Percentiles rank a stretch among this genome's conserved stretches.
Conservation (phyloP, 37 sponge, comb jelly and placozoan species). For the Beroe ovata region DNA sequence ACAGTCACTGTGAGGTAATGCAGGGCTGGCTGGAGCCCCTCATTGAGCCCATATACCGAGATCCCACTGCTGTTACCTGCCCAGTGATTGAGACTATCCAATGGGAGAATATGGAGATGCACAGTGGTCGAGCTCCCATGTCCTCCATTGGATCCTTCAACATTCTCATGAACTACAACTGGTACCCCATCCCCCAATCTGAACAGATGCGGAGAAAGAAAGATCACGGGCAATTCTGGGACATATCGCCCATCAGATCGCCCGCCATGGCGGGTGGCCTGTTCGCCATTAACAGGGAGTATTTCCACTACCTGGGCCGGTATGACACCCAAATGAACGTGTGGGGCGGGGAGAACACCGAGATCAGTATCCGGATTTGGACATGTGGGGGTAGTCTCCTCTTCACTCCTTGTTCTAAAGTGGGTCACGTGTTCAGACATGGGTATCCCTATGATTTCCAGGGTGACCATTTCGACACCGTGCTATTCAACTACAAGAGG, state of each 20-base stretch:
- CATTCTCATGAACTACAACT: constrained; percentile 42
- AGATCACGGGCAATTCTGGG: constrained; percentile 23
- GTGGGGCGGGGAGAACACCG: constrained; percentile 64
- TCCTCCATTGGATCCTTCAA: constrained; percentile 27
- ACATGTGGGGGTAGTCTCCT: constrained; percentile 28
- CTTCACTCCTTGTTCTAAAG: constrained; percentile 59
- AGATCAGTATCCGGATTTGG: constrained; percentile 63
- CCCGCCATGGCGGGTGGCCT: constrained; percentile 57
- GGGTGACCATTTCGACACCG: constrained; percentile 58
- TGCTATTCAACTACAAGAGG: constrained; percentile 60
- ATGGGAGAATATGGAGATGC: constrained; percentile 19
- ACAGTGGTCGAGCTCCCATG: constrained; percentile 28
- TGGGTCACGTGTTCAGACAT: constrained; percentile 57
- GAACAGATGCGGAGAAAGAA: not conserved
- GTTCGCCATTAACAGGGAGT: constrained; percentile 46
- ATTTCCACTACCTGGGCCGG: constrained; percentile 48
- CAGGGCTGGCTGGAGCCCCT: constrained; percentile 91
- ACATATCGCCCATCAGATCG: constrained; percentile 42
- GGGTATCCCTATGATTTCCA: constrained; percentile 58
- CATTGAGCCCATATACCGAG: constrained; percentile 74
- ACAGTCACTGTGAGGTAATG: constrained; percentile 89
- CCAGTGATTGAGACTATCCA: constrained; percentile 81
- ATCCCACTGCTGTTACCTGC: constrained; percentile 74
- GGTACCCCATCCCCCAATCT: constrained; percentile 31
- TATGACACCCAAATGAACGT: constrained; percentile 64